Base-by-base conservation (phyloP, 2,797 vertebrate species). In the Anniella stebbinsi region DNA sequence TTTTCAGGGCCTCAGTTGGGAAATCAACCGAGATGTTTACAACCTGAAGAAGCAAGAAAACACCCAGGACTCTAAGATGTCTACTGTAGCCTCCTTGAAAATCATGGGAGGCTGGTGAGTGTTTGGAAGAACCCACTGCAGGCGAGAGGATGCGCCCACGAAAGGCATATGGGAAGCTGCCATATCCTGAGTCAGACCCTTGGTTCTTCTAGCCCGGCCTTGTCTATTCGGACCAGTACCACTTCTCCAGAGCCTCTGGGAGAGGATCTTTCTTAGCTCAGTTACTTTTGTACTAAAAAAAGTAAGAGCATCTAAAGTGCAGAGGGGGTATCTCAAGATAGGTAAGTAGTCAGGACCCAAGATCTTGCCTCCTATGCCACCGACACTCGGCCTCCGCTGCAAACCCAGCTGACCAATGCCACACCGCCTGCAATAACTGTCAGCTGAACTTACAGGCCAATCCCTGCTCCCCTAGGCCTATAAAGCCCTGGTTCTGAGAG, bases 31-130 rank as follows among this genome's bases (percentile, higher is more conserved):
- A 76, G 98, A 98, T 93, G 96, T 96, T 91, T 98, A 97, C 0
- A 98, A 98, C 93, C 97, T 99, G 93, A 98, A 98, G 93, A 91
- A 97, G 54, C 96, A 97, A 72, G 94, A 83, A 5, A 94, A 97
- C 89, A 92, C 96, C 66, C 98, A 72, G 91, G 97, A 93, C 0
- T 94, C 95, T 54, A 89, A 95, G 30, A 45, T 99, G 97, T 92
- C 95, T 95, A 98, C 90, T 0, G 97, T 96, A 8, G 98, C 98
- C 78, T 99, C 99, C 87, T 93, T 99, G 21, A 98, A 96, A 41
- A 96, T 99, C 45, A 83, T 96, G n/a, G 98, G 99, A 0, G 99
- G 99, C 93, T 98, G 98, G 99, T 99, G 94, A 98, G 99, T 88
- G 67, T 51, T 25, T 45, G 21, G 1, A 0, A 0, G 0, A 66